Conservation (phyloP, 2,113 vertebrate genomes). For the Ceyx margarethae region DNA sequence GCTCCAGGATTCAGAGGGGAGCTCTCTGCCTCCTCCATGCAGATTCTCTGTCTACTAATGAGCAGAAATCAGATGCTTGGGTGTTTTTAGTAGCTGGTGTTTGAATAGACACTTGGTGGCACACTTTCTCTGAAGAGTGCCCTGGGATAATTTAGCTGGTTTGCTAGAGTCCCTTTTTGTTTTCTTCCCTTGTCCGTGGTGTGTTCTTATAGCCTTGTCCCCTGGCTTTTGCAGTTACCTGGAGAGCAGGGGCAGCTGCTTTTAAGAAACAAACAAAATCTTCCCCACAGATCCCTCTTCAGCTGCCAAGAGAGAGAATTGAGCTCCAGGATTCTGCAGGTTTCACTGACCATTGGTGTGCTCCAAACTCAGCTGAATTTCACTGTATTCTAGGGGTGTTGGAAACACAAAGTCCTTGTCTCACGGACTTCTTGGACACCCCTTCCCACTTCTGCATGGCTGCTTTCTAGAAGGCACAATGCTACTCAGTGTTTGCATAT, state of each 20-base stretch:
- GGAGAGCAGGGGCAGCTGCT: background rate
- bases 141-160: background rate
- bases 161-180: background rate
- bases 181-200: background rate
- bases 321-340: background rate
- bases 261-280: background rate
- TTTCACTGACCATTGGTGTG: background rate
- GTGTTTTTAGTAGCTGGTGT: background rate
- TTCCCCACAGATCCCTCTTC: background rate
- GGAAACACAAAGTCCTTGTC: background rate
- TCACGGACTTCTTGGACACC: background rate
- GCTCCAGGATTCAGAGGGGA: background rate
- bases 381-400: background rate
- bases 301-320: background rate
- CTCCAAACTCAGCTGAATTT: background rate
- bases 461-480: background rate
- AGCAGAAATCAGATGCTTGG: background rate
- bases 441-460: background rate
- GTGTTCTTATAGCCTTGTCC: background rate
- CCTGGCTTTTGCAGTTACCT: background rate
- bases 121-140: constrained; percentile 40
- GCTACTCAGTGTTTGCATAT: background rate
- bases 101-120: constrained; percentile 52
- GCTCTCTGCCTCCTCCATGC: background rate
- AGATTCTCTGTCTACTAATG: background rate